These are phyloP conservation scores for Leguminivora glycinivorella DNA, from an alignment of 1,140 invertebrate genomes.

Conservation along the genomic window DNA sequence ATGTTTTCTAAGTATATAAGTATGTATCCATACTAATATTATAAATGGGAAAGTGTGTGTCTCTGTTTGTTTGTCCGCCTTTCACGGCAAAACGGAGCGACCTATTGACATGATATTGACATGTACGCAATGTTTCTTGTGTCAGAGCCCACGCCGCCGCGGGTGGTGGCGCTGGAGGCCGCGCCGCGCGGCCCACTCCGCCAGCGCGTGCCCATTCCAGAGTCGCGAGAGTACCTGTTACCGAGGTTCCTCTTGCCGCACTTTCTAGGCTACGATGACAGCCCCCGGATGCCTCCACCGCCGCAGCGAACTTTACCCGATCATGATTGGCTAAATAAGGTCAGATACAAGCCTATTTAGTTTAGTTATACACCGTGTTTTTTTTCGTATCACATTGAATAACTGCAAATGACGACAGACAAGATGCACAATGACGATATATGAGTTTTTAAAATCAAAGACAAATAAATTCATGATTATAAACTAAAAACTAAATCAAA, in stretches of 20 bases:
- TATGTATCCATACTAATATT: too few relatives aligned
- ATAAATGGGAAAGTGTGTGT: too few relatives aligned
- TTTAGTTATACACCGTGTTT: background rate
- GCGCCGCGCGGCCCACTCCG: background rate
- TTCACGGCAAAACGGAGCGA: too few relatives aligned
- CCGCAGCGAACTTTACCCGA: conserved; percentile 27
- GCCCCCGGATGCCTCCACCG: conserved; percentile 17
- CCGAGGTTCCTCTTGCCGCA: conserved; percentile 36
- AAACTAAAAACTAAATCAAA: too few relatives aligned
- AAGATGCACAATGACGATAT: too few relatives aligned
- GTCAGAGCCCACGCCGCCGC: conserved; percentile 31
- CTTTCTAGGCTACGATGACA: conserved; percentile 35
- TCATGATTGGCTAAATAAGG: conserved; percentile 46
- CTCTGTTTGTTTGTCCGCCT: too few relatives aligned
- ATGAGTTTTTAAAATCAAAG: too few relatives aligned
- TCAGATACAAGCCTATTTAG: conserved; percentile 26
- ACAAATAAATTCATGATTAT: too few relatives aligned
- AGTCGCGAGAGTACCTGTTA: conserved; percentile 31
- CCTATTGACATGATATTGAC: too few relatives aligned
- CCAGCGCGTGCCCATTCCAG: background rate
- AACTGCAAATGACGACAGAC: too few relatives aligned
- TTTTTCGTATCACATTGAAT: background rate
- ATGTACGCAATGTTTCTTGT: background rate
- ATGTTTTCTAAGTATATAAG: too few relatives aligned
- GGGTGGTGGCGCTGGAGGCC: conserved; percentile 10